Evolutionary conservation across 2,797 vertebrate genomes (phyloP).

Genomic region (Clarias fuscus): DNA sequence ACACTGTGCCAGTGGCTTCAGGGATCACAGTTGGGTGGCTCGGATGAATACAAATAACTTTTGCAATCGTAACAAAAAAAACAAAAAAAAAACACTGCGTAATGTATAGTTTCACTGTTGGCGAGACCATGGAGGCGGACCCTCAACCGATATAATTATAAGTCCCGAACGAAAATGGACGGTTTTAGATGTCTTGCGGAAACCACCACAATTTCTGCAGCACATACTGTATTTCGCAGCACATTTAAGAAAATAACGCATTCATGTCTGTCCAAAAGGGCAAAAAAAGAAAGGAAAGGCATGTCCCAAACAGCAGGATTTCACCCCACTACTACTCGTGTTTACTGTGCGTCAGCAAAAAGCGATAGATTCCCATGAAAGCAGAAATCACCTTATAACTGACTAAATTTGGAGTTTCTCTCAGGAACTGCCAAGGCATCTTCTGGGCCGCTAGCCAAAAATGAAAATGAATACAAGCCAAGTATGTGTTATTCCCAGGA

Average conservation of each 20-base stretch:
- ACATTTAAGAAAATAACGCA: not conserved
- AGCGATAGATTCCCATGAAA: slow-evolving; percentile 17
- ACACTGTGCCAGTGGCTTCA: slow-evolving; percentile 5
- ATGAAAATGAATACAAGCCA: slow-evolving; percentile 9
- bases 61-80: not conserved
- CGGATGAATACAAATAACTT: slow-evolving; percentile 20
- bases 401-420: slow-evolving; percentile 9
- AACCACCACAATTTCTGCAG: not conserved
- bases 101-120: slow-evolving; percentile 27
- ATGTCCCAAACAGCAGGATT: not conserved
- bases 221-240: not conserved
- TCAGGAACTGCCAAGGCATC: not conserved
- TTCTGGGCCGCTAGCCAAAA: slow-evolving; percentile 20
- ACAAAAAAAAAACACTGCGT: slow-evolving; percentile 1
- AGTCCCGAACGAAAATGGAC: not conserved
- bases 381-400: slow-evolving; percentile 10
- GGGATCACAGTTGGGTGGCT: slow-evolving; percentile 1
- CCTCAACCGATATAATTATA: slow-evolving; percentile 25
- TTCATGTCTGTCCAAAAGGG: not conserved
- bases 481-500: slow-evolving; percentile 32
- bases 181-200: slow-evolving; percentile 5
- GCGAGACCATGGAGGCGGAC: not conserved
- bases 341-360: slow-evolving; percentile 21
- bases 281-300: not conserved
- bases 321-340: not conserved